phyloP scores from a whole-genome alignment of 1,140 invertebrate genomes.

The Antheraea mylitta region DNA sequence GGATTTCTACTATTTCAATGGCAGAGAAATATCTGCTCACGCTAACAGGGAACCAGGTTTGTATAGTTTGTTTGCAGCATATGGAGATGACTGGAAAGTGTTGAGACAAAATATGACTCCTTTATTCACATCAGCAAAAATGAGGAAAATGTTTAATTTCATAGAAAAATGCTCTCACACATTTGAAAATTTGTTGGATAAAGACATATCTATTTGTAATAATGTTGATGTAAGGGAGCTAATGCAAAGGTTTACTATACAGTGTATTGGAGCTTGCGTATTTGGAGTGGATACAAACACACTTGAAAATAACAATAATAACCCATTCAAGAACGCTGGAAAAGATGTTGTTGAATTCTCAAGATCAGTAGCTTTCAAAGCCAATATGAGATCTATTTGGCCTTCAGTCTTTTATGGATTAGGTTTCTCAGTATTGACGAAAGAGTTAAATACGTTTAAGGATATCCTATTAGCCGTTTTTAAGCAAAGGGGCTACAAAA shows the following conservation, averaged over 20 bases:
- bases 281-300: slow-evolving; percentile 80
- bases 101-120: slow-evolving; percentile 80
- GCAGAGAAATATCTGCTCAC: slow-evolving; percentile 68
- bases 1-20: slow-evolving; percentile 76
- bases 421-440: slow-evolving; percentile 33
- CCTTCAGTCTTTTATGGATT: slow-evolving; percentile 35
- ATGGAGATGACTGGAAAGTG: slow-evolving; percentile 78
- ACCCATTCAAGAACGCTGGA: slow-evolving; percentile 75
- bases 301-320: slow-evolving; percentile 47
- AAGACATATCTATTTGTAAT: slow-evolving; percentile 26
- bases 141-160: slow-evolving; percentile 79
- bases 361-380: slow-evolving; percentile 8
- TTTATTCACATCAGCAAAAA: slow-evolving; percentile 80
- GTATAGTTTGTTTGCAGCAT: slow-evolving; percentile 55
- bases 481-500: slow-evolving; percentile 19
- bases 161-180: slow-evolving; percentile 60
- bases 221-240: slow-evolving; percentile 62
- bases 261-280: slow-evolving; percentile 79
- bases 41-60: slow-evolving; percentile 55
- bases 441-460: neutral
- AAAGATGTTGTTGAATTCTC: slow-evolving; percentile 36
- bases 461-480: slow-evolving; percentile 8
- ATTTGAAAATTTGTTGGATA: slow-evolving; percentile 49
- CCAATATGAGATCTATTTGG: slow-evolving; percentile 29
- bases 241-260: slow-evolving; percentile 76